A percentile compares a stretch with the other conserved stretches of the same genome.
These are phyloP conservation scores for Anomalospiza imberbis DNA, from an alignment of 2,797 vertebrate species.

Conservation along the genomic window DNA sequence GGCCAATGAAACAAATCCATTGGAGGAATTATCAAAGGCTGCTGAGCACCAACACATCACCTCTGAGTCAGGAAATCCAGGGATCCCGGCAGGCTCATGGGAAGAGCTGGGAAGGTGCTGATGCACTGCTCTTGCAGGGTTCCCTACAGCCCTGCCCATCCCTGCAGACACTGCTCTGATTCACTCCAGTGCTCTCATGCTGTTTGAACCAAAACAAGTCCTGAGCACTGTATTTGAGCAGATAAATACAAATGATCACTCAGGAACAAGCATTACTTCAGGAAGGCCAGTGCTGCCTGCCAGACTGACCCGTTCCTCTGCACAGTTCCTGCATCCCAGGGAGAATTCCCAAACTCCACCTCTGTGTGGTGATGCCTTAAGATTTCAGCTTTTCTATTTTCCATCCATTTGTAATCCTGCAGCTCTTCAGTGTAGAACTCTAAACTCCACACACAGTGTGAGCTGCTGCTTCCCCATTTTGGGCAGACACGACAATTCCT, in stretches of 20 bases:
- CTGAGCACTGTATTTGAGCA: background rate
- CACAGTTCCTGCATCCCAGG: background rate
- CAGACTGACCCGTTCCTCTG: accelerated
- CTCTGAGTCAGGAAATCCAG: background rate
- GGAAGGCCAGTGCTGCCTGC: background rate
- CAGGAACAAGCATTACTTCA: background rate
- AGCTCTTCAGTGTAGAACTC: background rate
- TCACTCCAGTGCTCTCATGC: background rate
- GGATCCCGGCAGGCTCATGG: background rate
- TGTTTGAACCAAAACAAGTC: background rate
- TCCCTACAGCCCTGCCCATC: background rate
- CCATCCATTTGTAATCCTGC: background rate
- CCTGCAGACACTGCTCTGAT: background rate
- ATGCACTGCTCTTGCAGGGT: background rate
- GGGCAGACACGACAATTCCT: background rate
- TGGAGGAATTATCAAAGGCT: background rate
- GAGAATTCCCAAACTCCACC: background rate
- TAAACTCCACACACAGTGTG: accelerated
- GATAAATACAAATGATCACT: background rate
- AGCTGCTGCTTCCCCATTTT: background rate
- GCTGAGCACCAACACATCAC: background rate
- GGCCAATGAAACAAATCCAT: background rate
- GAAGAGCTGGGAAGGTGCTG: background rate
- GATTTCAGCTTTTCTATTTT: background rate
- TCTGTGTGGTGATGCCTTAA: too few relatives aligned